A percentile compares a stretch with the other conserved stretches of the same genome.
phyloP scores from a whole-genome alignment of 2,113 vertebrate species.

The Cranoglanis bouderius region DNA sequence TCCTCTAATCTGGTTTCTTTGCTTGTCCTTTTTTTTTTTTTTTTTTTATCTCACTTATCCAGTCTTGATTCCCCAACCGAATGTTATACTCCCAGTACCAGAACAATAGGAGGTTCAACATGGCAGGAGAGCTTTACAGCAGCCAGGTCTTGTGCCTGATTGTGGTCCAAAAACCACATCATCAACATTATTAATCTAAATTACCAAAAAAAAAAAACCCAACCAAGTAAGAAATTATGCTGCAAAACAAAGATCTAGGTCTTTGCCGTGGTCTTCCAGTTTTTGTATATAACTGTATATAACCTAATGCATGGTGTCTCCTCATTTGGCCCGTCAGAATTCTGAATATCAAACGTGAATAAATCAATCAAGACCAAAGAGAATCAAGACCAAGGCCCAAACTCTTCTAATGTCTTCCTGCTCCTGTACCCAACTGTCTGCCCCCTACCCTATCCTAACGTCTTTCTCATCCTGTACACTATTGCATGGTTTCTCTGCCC shows the following conservation, averaged over 20 bases:
- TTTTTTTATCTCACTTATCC: conserved; percentile 1
- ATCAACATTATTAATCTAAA: not conserved
- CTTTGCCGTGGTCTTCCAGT: not conserved
- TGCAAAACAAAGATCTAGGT: not conserved
- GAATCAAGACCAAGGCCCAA: not conserved
- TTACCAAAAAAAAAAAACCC: not conserved
- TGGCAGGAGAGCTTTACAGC: not conserved
- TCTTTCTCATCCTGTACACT: not conserved
- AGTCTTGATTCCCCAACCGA: not conserved
- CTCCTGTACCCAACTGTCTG: not conserved
- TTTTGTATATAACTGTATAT: not conserved
- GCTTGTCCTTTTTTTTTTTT: not conserved
- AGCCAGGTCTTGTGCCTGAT: not conserved
- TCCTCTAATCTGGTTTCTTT: not conserved
- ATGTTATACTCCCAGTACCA: not conserved
- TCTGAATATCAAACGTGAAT: not conserved
- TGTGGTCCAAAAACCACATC: not conserved
- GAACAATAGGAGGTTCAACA: not conserved
- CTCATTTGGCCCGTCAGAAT: not conserved
- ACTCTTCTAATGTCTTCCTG: not conserved
- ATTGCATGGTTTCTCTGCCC: not conserved
- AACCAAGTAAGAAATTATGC: not conserved
- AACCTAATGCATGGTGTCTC: not conserved
- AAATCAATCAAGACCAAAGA: not conserved
- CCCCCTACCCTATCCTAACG: not conserved